Conservation (phyloP, 92 coral and sea anemone species). For the Zoanthus sansibaricus region DNA sequence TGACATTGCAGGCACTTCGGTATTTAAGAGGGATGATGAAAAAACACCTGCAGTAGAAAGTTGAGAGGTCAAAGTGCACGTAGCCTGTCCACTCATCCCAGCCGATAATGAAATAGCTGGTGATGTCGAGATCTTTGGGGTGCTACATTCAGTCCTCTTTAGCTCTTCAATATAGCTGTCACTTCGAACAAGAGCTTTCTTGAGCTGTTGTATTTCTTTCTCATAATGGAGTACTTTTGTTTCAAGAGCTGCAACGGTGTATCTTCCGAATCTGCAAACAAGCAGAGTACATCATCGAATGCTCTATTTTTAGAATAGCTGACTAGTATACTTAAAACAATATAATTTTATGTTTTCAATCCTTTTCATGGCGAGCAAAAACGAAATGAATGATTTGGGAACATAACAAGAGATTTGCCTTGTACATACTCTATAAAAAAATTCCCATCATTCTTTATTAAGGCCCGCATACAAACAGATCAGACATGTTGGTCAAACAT, state of each 20-base stretch:
- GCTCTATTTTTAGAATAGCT: no score
- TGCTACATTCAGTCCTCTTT: slow-evolving; percentile 56
- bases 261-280: slow-evolving; percentile 80
- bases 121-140: slow-evolving; percentile 14
- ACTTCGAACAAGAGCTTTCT: slow-evolving; percentile 84
- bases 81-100: background rate
- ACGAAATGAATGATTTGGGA: no score
- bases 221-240: slow-evolving; percentile 94
- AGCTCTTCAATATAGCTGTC: slow-evolving; percentile 92
- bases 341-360: no score
- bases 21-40: background rate
- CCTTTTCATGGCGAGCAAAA: no score
- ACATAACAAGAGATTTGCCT: no score
- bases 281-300: background rate
- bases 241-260: slow-evolving; percentile 92
- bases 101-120: slow-evolving; percentile 8
- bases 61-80: background rate
- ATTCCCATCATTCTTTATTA: no score
- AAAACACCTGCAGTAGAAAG: background rate
- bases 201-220: slow-evolving; percentile 88
- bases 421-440: no score
- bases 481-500: no score
- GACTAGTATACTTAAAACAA: no score
- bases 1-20: background rate
- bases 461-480: no score